Percentiles rank a stretch among this genome's conserved stretches.
Evolutionary conservation across 2,797 vertebrate genomes (phyloP).

Genomic region (Hyperoplus lanceolatus): DNA sequence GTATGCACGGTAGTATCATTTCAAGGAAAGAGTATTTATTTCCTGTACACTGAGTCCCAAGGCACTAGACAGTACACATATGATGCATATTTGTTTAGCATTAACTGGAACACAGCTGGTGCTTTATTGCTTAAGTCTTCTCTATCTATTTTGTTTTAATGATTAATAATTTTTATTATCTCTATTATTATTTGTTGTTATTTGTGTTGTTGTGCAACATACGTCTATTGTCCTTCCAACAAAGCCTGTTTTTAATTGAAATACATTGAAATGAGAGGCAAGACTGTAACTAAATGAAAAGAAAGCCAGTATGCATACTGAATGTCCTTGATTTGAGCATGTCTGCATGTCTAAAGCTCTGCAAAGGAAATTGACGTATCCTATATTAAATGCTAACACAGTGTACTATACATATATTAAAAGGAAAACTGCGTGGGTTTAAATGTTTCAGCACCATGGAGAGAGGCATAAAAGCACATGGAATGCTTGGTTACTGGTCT

Average conservation of each 20-base stretch:
- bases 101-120: constrained; percentile 3
- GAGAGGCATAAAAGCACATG: neutral
- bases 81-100: neutral
- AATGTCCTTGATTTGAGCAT: neutral
- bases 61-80: neutral
- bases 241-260: too few species aligned
- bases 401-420: neutral
- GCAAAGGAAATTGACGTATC: too few species aligned
- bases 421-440: neutral
- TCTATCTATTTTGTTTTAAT: too few species aligned
- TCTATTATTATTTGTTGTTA: too few species aligned
- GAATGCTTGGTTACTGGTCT: neutral
- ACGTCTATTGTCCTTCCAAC: too few species aligned
- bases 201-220: too few species aligned
- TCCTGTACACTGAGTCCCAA: neutral
- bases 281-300: neutral
- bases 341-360: too few species aligned
- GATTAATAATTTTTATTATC: too few species aligned
- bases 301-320: neutral
- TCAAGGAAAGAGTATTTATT: neutral
- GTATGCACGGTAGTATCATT: neutral
- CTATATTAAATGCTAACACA: neutral
- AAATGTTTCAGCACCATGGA: neutral
- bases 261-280: neutral
- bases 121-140: too few species aligned